Conservation (phyloP, 2,888 invertebrate species). For the Drosophila nr. medialis region DNA sequence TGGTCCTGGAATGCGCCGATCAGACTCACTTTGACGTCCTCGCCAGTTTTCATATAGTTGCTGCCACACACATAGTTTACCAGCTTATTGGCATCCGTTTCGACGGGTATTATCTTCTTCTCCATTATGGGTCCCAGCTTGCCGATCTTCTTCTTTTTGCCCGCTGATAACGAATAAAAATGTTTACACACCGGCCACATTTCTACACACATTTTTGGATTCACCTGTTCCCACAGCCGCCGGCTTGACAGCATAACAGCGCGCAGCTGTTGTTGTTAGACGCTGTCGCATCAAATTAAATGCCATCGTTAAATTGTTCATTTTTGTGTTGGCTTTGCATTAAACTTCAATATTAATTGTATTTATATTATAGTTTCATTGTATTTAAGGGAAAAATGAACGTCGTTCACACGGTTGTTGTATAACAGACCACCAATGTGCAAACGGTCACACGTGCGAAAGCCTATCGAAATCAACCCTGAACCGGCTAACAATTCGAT, state of each 20-base stretch:
- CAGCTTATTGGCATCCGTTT: slow-evolving; percentile 92
- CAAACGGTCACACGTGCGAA: slow-evolving; percentile 35
- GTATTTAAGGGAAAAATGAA: slow-evolving; percentile 25
- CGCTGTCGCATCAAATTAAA: slow-evolving; percentile 50
- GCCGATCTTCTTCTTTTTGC: slow-evolving; percentile 87
- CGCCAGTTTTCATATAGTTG: slow-evolving; percentile 91
- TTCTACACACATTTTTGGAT: neutral
- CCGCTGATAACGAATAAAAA: slow-evolving; percentile 17
- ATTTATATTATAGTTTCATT: slow-evolving; percentile 15
- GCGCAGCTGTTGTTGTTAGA: slow-evolving; percentile 31
- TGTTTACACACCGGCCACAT: neutral
- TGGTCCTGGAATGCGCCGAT: neutral
- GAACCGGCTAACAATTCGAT: slow-evolving; percentile 46
- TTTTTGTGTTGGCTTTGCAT: slow-evolving; percentile 17
- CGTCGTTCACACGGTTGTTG: slow-evolving; percentile 36
- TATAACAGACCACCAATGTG: slow-evolving; percentile 48
- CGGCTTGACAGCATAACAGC: slow-evolving; percentile 69
- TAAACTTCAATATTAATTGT: slow-evolving; percentile 10
- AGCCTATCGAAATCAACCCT: slow-evolving; percentile 37
- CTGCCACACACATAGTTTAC: slow-evolving; percentile 93
- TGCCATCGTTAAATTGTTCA: slow-evolving; percentile 48
- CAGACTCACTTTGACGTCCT: slow-evolving; percentile 89
- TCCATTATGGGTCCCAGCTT: slow-evolving; percentile 88
- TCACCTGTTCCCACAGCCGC: slow-evolving; percentile 64
- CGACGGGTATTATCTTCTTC: slow-evolving; percentile 92